Percentiles rank a stretch among this genome's conserved stretches.
These are phyloP conservation scores for Leptogaster cylindrica DNA, from an alignment of 2,888 invertebrate genomes.

Conservation along the genomic window DNA sequence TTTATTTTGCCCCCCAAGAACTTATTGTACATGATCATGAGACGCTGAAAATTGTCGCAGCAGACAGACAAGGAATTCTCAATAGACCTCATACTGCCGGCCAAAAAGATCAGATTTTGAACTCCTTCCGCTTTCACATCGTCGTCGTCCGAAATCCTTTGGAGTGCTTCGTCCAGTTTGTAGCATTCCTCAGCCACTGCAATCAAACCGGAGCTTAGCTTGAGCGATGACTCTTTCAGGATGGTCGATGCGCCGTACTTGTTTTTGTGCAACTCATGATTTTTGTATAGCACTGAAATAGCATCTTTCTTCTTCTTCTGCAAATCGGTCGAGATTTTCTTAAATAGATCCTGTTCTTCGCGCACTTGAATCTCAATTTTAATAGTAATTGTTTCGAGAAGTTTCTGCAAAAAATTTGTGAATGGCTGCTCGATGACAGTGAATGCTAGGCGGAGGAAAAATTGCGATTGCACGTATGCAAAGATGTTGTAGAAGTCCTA, in stretches of 20 bases:
- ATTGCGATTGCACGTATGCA: conserved; percentile 61
- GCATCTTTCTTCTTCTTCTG: conserved; percentile 55
- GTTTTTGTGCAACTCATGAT: conserved; percentile 37
- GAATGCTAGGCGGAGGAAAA: conserved; percentile 58
- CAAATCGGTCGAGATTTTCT: conserved; percentile 54
- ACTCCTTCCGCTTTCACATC: conserved; percentile 53
- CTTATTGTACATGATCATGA: conserved; percentile 60
- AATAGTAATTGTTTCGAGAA: conserved; percentile 55
- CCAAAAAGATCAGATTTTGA: conserved; percentile 56
- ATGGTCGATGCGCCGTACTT: conserved; percentile 55
- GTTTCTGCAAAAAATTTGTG: conserved; percentile 53
- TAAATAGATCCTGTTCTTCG: conserved; percentile 59
- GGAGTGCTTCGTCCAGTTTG: conserved; percentile 57
- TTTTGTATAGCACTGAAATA: conserved; percentile 52
- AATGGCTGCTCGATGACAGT: conserved; percentile 56
- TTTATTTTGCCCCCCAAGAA: conserved; percentile 57
- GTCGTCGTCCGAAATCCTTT: conserved; percentile 56
- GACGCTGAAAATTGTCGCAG: conserved; percentile 59
- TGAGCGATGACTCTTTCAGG: conserved; percentile 58
- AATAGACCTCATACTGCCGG: conserved; percentile 58
- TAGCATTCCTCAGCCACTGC: conserved; percentile 60
- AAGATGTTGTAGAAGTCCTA: conserved; percentile 62
- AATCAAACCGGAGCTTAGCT: conserved; percentile 59
- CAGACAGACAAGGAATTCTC: conserved; percentile 58
- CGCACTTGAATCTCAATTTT: conserved; percentile 55